phyloP scores from a whole-genome alignment of 2,113 vertebrate genomes.

The Balaeniceps rex region DNA sequence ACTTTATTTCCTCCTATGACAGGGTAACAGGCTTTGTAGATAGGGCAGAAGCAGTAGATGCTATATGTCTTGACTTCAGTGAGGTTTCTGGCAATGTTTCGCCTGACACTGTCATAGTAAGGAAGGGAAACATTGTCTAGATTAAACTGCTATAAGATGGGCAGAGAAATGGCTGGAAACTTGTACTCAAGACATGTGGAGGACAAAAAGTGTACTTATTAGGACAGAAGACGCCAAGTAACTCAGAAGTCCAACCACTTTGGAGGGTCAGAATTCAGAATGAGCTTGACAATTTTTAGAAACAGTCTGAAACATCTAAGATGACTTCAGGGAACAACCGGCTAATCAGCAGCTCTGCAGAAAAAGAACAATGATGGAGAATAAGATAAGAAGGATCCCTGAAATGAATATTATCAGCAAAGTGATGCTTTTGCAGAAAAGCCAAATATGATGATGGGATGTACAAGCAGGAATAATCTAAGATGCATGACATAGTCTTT shows the following conservation, averaged over 20 bases:
- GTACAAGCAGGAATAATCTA: background rate
- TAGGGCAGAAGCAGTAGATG: background rate
- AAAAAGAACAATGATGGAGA: background rate
- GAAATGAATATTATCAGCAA: conserved; percentile 3
- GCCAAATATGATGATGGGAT: background rate
- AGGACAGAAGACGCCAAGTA: background rate
- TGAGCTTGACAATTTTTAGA: background rate
- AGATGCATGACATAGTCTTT: conserved; percentile 4
- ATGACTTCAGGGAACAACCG: background rate
- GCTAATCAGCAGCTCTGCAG: background rate
- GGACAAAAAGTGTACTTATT: background rate
- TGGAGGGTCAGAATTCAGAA: background rate
- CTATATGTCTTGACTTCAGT: background rate
- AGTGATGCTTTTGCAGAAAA: conserved; percentile 8
- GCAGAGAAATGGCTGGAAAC: background rate
- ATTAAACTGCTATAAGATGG: background rate
- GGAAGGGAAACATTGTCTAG: background rate
- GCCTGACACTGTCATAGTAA: background rate
- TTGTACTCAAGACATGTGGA: background rate
- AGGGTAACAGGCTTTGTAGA: background rate
- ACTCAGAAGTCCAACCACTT: background rate
- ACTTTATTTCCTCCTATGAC: background rate
- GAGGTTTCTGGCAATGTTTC: background rate
- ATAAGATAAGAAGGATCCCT: background rate
- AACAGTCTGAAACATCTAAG: background rate